Evolutionary conservation across 2,113 vertebrate species (phyloP).

Genomic region (Prionailurus bengalensis): DNA sequence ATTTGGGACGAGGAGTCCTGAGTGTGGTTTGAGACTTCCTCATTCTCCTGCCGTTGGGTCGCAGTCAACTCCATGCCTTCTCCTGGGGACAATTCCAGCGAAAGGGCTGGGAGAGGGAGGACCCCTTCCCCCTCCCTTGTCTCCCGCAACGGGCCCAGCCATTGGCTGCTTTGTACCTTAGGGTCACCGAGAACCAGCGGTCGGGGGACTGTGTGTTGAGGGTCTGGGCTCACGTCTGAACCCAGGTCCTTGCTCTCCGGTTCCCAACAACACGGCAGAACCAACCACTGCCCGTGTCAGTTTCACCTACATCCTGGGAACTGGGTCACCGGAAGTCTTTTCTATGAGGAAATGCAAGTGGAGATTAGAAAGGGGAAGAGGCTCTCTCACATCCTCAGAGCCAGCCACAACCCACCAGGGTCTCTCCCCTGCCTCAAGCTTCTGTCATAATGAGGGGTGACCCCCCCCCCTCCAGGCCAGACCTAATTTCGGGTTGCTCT

Average conservation of each 20-base stretch:
- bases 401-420: too few relatives aligned
- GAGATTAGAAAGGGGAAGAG: background rate
- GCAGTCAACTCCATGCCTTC: background rate
- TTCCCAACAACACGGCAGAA: rapidly evolving
- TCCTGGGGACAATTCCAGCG: background rate
- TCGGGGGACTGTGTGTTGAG: background rate
- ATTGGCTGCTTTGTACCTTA: background rate
- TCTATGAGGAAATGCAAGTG: background rate
- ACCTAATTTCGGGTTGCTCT: background rate
- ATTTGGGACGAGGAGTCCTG: background rate
- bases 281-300: background rate
- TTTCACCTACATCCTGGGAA: background rate
- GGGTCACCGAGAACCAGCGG: background rate
- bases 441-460: background rate
- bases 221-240: background rate
- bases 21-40: background rate
- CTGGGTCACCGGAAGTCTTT: background rate
- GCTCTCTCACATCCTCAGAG: background rate
- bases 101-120: background rate
- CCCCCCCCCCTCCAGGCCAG: background rate
- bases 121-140: background rate
- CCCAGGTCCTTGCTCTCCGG: background rate
- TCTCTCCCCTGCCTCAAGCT: background rate
- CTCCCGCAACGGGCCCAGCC: rapidly evolving
- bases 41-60: background rate